Evolutionary conservation across 2,113 vertebrate species (phyloP).

Genomic region (Beaufortia kweichowensis): DNA sequence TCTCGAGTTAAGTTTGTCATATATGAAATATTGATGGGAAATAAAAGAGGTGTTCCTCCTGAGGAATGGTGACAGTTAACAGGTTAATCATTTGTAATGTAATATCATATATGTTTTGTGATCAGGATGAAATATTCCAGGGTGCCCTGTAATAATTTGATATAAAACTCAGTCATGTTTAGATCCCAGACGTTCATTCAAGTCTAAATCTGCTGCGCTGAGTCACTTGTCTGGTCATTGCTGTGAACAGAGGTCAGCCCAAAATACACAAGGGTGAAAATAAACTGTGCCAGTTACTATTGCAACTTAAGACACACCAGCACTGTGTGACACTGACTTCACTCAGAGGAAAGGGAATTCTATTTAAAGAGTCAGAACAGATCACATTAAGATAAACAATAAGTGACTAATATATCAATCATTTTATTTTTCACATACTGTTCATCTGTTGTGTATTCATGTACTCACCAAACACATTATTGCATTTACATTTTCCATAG

Average conservation of each 20-base stretch:
- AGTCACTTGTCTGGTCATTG: slow-evolving; percentile 12
- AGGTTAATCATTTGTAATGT: no score
- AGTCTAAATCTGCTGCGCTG: background rate
- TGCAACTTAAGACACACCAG: background rate
- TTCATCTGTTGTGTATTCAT: no score
- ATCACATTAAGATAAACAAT: background rate
- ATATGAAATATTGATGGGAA: no score
- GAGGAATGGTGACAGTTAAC: no score
- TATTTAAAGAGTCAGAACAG: slow-evolving; percentile 11
- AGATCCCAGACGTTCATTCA: background rate
- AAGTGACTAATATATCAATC: no score
- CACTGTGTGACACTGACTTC: background rate
- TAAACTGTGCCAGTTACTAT: slow-evolving; percentile 4
- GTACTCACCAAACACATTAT: no score
- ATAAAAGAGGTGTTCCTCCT: no score
- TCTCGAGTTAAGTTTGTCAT: no score
- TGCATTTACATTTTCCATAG: no score
- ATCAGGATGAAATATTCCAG: no score
- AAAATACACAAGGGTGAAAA: slow-evolving; percentile 7
- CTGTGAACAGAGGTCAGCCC: background rate
- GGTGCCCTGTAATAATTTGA: background rate
- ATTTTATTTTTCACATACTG: no score
- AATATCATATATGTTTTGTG: no score
- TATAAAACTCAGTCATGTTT: background rate
- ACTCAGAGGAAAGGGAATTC: background rate